Base-by-base conservation (phyloP, 2,113 vertebrate species). In the Siniperca chuatsi region DNA sequence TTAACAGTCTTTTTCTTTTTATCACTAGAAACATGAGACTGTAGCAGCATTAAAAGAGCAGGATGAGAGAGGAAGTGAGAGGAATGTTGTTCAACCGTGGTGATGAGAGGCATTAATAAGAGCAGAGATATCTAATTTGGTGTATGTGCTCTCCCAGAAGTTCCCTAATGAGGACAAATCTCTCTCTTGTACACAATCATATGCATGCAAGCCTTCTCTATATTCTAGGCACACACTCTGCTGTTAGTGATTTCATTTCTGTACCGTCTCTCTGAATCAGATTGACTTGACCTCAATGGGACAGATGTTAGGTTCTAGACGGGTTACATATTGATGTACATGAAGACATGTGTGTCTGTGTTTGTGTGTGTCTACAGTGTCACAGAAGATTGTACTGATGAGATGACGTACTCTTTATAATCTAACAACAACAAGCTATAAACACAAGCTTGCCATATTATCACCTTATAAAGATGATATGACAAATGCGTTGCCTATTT, bases 111-210 rank as follows among this genome's bases (percentile, higher is more conserved):
- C n/a, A 21, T 71, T 67, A 60, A 72, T 25, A 61, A 52, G 73
- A 71, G 54, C 50, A 72, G 33, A 75, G 16, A 76, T 52, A 13
- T 29, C 35, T 69, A 12, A 64, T 64, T 25, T 55, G 57, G 35
- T 55, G 46, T 12, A 52, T 60, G 5, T 64, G 54, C 8, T 66
- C 44, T 65, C 54, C 16, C 8, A 71, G 23, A 81, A 8, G 6
- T 48, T 73, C 6, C 50, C 62, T 78, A 68, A 84, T 81, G 40
- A 73, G 35, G 40, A 69, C 62, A 78, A 70, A 71, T 29, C 29
- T 29, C 1, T 64, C 4, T 80, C 54, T 44, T 29, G 15, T 11
- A 29, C 29, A 29, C 29, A 29, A 29, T 29, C 29, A 29, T 29
- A 29, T 29, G 29, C 29, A 29, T 29, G 29, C 29, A 29, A 4